These are phyloP conservation scores for Osmerus mordax DNA, from an alignment of 2,113 vertebrate species.

Conservation along the genomic window DNA sequence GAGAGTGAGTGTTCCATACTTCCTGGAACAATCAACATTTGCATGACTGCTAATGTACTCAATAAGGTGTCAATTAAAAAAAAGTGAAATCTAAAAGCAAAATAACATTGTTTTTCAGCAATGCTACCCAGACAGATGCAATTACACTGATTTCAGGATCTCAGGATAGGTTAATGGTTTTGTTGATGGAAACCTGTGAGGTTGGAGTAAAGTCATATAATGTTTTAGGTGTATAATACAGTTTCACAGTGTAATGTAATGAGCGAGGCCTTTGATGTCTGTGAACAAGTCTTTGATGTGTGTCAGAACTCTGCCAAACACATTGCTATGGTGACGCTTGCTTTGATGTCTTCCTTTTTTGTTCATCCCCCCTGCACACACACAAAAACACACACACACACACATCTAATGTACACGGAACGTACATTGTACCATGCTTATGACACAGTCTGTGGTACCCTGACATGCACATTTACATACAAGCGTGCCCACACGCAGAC, in stretches of 20 bases:
- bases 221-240: background rate
- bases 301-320: too few relatives aligned
- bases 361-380: background rate
- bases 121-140: background rate
- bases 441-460: too few relatives aligned
- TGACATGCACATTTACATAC: too few relatives aligned
- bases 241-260: too few relatives aligned
- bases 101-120: background rate
- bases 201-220: too few relatives aligned
- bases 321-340: background rate
- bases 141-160: too few relatives aligned
- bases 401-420: background rate
- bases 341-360: background rate
- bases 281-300: too few relatives aligned
- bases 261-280: too few relatives aligned
- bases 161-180: too few relatives aligned
- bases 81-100: background rate
- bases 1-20: background rate
- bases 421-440: too few relatives aligned
- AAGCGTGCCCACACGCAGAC: too few relatives aligned
- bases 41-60: background rate
- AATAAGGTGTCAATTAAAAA: background rate
- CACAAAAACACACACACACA: background rate
- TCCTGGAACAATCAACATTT: background rate
- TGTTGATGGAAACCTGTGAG: too few relatives aligned